Percentiles rank a stretch among this genome's conserved stretches.
Evolutionary conservation across 2,113 vertebrate species (phyloP).

Genomic region (Psittacula cyanocephala): DNA sequence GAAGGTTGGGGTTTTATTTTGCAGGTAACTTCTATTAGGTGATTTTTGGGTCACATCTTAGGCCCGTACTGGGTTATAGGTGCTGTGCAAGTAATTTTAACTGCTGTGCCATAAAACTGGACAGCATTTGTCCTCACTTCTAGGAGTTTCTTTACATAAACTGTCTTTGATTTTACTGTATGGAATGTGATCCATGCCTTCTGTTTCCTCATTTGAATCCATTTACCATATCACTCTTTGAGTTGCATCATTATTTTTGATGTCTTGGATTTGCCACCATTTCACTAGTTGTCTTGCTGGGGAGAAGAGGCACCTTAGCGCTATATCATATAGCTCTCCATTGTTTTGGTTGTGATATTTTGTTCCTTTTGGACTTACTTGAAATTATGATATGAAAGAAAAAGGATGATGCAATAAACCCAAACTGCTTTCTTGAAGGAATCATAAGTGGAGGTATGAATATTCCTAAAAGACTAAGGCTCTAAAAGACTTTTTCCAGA

Average conservation of each 20-base stretch:
- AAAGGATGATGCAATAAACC: not conserved
- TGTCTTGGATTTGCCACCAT: not conserved
- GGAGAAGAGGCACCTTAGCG: not conserved
- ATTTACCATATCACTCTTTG: not conserved
- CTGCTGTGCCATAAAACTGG: not conserved
- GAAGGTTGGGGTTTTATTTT: not conserved
- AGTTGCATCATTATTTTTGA: not conserved
- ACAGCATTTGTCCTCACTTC: not conserved
- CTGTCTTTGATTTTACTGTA: not conserved
- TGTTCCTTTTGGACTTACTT: not conserved
- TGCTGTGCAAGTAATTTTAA: not conserved
- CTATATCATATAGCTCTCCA: rapidly evolving
- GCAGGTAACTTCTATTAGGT: not conserved
- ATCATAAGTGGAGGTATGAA: not conserved
- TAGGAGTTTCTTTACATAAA: not conserved
- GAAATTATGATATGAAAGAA: not conserved
- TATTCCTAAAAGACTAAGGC: not conserved
- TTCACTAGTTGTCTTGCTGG: not conserved
- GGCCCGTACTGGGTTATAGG: not conserved
- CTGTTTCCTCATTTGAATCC: not conserved
- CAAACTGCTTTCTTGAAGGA: not conserved
- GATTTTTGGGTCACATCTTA: not conserved
- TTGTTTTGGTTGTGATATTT: not conserved
- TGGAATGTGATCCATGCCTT: not conserved
- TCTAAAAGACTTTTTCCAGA: not conserved